A percentile compares a stretch with the other conserved stretches of the same genome.
These are phyloP conservation scores for Hydractinia echinata DNA, from an alignment of 30 jellyfish, hydroid and myxozoan species.

Conservation along the genomic window DNA sequence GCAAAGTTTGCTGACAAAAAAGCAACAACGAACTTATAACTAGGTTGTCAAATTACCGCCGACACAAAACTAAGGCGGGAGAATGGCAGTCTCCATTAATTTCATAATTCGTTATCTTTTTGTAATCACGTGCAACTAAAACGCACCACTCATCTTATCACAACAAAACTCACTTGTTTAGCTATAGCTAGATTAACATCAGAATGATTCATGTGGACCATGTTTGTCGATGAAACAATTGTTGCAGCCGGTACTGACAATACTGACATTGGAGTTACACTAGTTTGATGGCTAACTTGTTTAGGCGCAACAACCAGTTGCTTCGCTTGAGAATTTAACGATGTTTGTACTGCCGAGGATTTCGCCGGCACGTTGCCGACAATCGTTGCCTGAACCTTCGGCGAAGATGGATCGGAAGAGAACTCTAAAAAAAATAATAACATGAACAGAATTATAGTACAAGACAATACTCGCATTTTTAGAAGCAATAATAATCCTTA, in stretches of 20 bases:
- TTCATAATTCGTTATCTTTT: too few species aligned
- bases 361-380: constrained; percentile 25
- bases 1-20: too few species aligned
- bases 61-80: too few species aligned
- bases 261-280: constrained; percentile 2
- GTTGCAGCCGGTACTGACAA: background rate
- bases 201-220: background rate
- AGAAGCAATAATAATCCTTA: too few species aligned
- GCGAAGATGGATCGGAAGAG: constrained; percentile 17
- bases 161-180: background rate
- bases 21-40: too few species aligned
- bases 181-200: background rate
- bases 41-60: too few species aligned
- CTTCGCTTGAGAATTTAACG: too few species aligned
- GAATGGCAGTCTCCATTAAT: too few species aligned
- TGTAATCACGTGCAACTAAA: too few species aligned
- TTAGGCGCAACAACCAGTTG: background rate
- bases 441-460: too few species aligned
- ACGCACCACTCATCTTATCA: too few species aligned
- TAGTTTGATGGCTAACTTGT: background rate
- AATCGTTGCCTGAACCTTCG: constrained; percentile 34
- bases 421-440: background rate
- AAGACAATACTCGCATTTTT: too few species aligned
- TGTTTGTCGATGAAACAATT: background rate
- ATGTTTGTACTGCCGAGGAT: background rate